A percentile compares a stretch with the other conserved stretches of the same genome.
phyloP scores from a whole-genome alignment of 64 coral and sea anemone genomes.

The Porites lutea region DNA sequence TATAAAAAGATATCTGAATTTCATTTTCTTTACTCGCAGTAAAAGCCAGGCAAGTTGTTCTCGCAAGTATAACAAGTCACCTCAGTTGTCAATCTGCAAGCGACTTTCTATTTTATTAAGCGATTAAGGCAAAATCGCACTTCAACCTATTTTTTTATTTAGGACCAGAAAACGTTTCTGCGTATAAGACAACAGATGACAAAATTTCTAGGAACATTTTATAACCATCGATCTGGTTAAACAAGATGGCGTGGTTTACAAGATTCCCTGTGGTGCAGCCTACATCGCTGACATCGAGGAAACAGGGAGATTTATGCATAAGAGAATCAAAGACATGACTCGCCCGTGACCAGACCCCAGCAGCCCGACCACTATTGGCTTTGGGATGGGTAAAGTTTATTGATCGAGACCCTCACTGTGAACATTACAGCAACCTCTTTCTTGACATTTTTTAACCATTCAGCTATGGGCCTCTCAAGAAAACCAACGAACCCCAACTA shows the following conservation, averaged over 20 bases:
- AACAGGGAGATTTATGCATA: too few species aligned
- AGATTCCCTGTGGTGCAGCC: too few species aligned
- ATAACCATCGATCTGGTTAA: neutral
- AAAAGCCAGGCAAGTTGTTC: slow-evolving; percentile 14
- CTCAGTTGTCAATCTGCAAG: neutral
- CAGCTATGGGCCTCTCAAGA: neutral
- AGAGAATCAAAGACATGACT: too few species aligned
- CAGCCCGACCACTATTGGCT: too few species aligned
- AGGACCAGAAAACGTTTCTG: neutral
- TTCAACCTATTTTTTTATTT: slow-evolving; percentile 8
- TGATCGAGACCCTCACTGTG: slow-evolving; percentile 12
- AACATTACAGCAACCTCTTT: slow-evolving; percentile 1
- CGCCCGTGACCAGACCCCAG: too few species aligned
- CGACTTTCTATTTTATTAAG: slow-evolving; percentile 21
- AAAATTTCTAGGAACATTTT: slow-evolving; percentile 9
- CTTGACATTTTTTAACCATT: slow-evolving; percentile 7
- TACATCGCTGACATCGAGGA: too few species aligned
- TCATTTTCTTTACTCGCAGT: slow-evolving; percentile 16
- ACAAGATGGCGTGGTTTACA: too few species aligned
- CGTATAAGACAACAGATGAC: slow-evolving; percentile 5
- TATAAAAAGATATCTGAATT: slow-evolving; percentile 13
- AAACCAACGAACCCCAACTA: neutral
- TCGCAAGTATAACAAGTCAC: slow-evolving; percentile 1
- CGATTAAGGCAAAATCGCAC: neutral
- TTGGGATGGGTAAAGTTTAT: neutral